These are phyloP conservation scores for Stenotaenia linearis DNA, from an alignment of 2,888 invertebrate species.

Conservation along the genomic window DNA sequence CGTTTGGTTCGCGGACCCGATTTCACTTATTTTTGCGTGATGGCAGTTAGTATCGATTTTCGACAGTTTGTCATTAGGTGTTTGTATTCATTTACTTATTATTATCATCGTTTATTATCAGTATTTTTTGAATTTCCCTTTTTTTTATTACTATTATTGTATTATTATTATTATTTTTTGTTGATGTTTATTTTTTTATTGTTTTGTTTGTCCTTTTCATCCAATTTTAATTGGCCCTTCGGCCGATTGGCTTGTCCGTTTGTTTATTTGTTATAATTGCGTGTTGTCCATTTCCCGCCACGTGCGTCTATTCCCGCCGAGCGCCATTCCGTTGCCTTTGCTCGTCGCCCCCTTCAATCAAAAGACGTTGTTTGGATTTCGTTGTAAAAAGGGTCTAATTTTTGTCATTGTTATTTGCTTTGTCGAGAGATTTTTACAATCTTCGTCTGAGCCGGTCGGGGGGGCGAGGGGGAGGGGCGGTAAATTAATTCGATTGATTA, in stretches of 20 bases:
- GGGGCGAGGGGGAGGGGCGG: not conserved
- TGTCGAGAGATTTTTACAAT: too few relatives aligned
- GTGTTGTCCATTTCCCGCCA: constrained; percentile 27
- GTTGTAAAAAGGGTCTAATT: not conserved
- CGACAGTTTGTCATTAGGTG: constrained; percentile 1
- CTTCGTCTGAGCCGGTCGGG: not conserved
- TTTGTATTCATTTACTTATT: not conserved
- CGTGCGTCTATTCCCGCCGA: constrained; percentile 29
- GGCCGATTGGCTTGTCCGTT: constrained; percentile 28
- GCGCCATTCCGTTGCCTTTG: not conserved
- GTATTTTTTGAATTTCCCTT: not conserved
- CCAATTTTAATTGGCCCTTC: constrained; percentile 13
- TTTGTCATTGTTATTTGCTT: not conserved
- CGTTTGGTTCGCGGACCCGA: not conserved
- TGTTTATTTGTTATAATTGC: constrained; percentile 31
- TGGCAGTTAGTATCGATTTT: not conserved
- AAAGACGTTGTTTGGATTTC: not conserved
- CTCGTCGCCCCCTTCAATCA: not conserved
- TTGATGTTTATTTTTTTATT: constrained; percentile 10
- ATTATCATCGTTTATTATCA: not conserved
- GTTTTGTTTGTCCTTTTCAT: constrained; percentile 2
- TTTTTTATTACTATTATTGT: not conserved
- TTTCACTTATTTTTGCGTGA: not conserved
- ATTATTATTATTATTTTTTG: not conserved
- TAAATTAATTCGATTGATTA: constrained; percentile 24